Conservation (phyloP, 2,888 invertebrate genomes). For the Eumerus sabulonum region DNA sequence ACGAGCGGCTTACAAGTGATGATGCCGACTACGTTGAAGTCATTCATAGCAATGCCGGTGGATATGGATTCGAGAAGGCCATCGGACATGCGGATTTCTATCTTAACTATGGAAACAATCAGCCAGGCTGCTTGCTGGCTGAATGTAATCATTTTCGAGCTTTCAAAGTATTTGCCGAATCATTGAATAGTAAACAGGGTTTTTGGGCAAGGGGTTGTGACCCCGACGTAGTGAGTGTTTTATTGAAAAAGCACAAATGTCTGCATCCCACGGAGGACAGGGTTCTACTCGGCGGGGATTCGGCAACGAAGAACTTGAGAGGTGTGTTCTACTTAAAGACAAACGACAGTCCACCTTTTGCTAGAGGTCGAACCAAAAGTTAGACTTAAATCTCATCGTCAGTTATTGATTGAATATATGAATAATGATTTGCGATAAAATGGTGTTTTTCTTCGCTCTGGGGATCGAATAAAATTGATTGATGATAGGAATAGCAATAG, state of each 20-base stretch:
- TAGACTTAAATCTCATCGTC: not conserved
- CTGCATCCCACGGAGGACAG: conserved; percentile 61
- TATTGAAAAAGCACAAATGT: conserved; percentile 72
- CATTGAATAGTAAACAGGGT: conserved; percentile 40
- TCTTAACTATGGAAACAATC: conserved; percentile 81
- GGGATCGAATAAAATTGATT: no score
- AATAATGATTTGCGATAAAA: no score
- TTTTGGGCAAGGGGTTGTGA: conserved; percentile 73
- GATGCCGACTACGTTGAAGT: conserved; percentile 87
- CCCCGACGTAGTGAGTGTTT: conserved; percentile 71
- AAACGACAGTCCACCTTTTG: conserved; percentile 72
- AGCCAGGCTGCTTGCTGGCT: conserved; percentile 81
- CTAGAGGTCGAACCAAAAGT: conserved; percentile 9
- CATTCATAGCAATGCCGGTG: conserved; percentile 84
- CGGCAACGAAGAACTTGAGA: conserved; percentile 60
- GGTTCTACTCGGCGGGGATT: conserved; percentile 73
- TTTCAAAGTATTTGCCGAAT: conserved; percentile 74
- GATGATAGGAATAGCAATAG: no score
- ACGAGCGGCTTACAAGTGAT: conserved; percentile 79
- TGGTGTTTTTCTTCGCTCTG: no score
- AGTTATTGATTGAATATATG: no score
- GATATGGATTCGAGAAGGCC: conserved; percentile 77
- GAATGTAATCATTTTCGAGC: conserved; percentile 77
- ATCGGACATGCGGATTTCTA: conserved; percentile 82
- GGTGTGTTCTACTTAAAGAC: conserved; percentile 75